Evolutionary conservation across 2,113 vertebrate genomes (phyloP), one percentile per base, ranked within the genome.

Genomic region (Poeciliopsis turrubarensis): DNA sequence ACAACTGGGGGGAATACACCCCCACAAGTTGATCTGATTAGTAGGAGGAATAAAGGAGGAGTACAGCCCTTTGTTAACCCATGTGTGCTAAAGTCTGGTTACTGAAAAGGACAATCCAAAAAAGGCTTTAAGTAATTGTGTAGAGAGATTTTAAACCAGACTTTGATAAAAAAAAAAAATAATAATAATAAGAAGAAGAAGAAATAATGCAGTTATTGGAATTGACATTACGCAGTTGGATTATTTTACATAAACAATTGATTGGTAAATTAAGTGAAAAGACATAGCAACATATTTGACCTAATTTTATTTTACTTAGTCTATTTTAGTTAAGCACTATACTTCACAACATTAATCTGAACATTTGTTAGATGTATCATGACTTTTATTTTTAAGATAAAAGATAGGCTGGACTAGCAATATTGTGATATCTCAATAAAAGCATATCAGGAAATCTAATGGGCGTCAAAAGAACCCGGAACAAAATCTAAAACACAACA

Each of bases 1-100:
- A 75, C 65, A 80, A 70, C 10, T 11, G 34, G 61, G 25, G 57
- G 65, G 27, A 65, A 74, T 73, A 47, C 79, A 74, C 78, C 31
- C 29, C 65, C 0, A 88, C 83, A 82, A 81, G 71, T 77, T 86
- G 81, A 90, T 88, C 82, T 75, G 72, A 89, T 89, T 74, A 82
- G 80, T 68, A 32, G 63, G 51, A 26, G 74, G 72, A 78, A 86
- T 71, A 27, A 85, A 68, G 78, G 77, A 78, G 77, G 77, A 86
- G 68, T 25, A 14, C 73, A 41, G 63, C 66, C 64, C 66, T 67
- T 47, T 51, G 81, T 73, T 89, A 85, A 89, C 89, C 85, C 79
- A 82, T 79, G 64, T 67, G 72, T 60, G 31, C 71, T 75, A 66
- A 85, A 86, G 79, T 79, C 72, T 68, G 73, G 9, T 75, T 75